Base-by-base conservation (phyloP, 2,113 vertebrate species). In the Lontra canadensis region DNA sequence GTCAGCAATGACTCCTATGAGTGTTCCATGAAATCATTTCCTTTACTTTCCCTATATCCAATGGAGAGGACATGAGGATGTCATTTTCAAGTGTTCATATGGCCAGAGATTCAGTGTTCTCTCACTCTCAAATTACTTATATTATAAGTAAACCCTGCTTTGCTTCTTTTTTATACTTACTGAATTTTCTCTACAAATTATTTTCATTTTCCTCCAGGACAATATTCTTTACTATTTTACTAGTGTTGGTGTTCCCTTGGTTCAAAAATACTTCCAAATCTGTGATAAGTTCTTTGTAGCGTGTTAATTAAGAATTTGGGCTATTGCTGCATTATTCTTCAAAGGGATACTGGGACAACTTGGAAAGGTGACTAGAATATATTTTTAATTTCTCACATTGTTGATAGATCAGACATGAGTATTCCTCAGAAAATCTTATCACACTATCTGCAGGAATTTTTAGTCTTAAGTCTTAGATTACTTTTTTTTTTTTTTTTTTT, bases 21-120 rank as follows among this genome's bases (percentile, higher is more conserved):
- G 57, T 67, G 13, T 63, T 69, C 21, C 52, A 71, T 61, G 25
- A 67, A 55, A 39, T 31, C 1, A 17, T 71, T 42, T 89, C 25
- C 44, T 88, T 55, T n/a, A 79, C 26, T 89, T 93, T 86, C 11
- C 8, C 29, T 36, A 4, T 67, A 11, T 31, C 5, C 36, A 36
- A 34, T 0, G 13, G n/a, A 74, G 0, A 2, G 2, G 4, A 39
- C 25, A 67, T 26, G 15, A 20, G 4, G 25, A 26, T 47, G 3
- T 25, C 49, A 83, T n/a, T 94, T 90, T 83, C 57, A 76, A 20
- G 11, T 57, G 61, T 3, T 21, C 21, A 59, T 36, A 69, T 59
- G 29, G 0, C 13, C 76, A 34, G 6, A n/a, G 18, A 67, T 4
- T 61, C 15, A n/a, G 15, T 52, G 20, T 57, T 81, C 10, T 67